Evolutionary conservation across 1,140 invertebrate genomes (phyloP), one percentile per base, ranked within the genome.

Genomic region (Cydia splendana): DNA sequence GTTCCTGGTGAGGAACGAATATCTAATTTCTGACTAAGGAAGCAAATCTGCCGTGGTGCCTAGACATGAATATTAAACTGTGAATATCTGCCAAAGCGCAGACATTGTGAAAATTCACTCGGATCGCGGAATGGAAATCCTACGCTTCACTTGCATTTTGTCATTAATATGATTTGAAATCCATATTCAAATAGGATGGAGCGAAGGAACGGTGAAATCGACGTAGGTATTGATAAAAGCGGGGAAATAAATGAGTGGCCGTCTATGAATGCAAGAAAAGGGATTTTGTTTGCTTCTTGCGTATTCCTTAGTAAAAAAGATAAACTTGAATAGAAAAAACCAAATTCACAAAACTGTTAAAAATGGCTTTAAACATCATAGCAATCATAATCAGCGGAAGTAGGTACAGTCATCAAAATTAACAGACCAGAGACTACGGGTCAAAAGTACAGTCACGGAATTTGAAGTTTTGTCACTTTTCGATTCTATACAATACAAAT

Each of bases 61-160:
- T 81, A 82, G 83, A 83, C 81, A 84, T 84, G 86, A 88, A 87
- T 88, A 87, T 88, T 88, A 87, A 88, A 83, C 84, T 82, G 69
- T 84, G 84, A 85, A 86, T 85, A 87, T 88, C 84, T 80, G 78
- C 78, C 75, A 80, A 76, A 77, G 83, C 81, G 80, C 83, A 85
- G 82, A 85, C 85, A 84, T 84, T 84, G 80, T 82, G 83, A 86
- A 86, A 85, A 85, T 85, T 84, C 83, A 83, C 83, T 84, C 75
- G 77, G 75, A 85, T 84, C 84, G 80, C 81, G 81, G 81, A 87
- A 87, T 85, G 83, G 84, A 87, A 86, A 85, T 87, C 76, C 75
- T 34, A 85, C 83, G 84, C 79, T 86, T 84, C 82, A 85, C 78
- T 87, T 82, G 81, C 79, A 83, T 83, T 83, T 83, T 82, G 80